Evolutionary conservation across 2,888 invertebrate species (phyloP), one percentile per base, ranked within the genome.

Genomic region (Tipula vernalis): DNA sequence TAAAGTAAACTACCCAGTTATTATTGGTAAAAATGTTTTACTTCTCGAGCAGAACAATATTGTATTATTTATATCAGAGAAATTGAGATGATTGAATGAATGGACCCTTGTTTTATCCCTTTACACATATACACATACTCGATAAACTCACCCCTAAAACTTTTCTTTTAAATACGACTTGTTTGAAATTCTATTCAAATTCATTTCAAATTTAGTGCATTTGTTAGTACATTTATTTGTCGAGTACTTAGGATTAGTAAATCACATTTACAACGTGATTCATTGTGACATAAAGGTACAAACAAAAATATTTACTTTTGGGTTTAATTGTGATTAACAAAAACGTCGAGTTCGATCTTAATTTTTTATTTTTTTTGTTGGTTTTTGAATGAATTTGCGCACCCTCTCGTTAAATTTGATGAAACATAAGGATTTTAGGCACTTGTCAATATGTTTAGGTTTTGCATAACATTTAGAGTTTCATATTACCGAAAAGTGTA

Each of bases 51-150:
- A 71, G 71, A 71, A 71, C 71, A 71, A 71, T 71, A 71, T 71
- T 71, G 71, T 71, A 71, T 71, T 71, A 71, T 71, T 71, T 71
- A 71, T 71, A 71, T 8, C 71, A 71, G 71, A 18, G 71, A 71
- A 71, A 71, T 71, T 71, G 71, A 71, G 71, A 71, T 71, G 71
- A 71, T 71, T 71, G 71, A 71, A 71, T 71, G 71, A 71, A 71
- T 10, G 71, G 71, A 71, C 71, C 71, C n/a, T 57, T 28, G 28
- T 28, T 57, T 57, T 15, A 57, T 57, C 15, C 71, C 71, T 71
- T 6, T 28, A 71, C 3, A 71, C 5, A 18, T 15, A n/a, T 28
- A 71, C 3, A 71, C 5, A 18, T 15, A n/a, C 5, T 28, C 71
- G 71, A 71, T 8, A 28, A 71, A 71, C 71, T 71, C 71, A 71